Conservation (phyloP, 2,888 invertebrate genomes). For the Microchrysa polita region DNA sequence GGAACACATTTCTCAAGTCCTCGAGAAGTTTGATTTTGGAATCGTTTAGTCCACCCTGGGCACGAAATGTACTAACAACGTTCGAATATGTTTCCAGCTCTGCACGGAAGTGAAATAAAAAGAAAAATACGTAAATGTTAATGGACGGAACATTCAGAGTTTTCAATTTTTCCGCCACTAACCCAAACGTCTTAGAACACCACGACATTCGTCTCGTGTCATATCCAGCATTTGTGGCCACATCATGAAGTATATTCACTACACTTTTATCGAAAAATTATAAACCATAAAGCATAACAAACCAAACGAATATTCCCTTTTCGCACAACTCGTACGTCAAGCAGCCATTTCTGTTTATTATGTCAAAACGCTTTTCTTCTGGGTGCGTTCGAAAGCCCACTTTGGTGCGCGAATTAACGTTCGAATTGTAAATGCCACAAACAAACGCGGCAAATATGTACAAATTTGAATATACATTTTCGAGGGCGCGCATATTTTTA, state of each 20-base stretch:
- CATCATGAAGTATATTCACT: slow-evolving; percentile 49
- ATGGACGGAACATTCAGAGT: too few species aligned
- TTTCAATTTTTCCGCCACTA: slow-evolving; percentile 55
- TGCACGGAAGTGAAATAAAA: slow-evolving; percentile 63
- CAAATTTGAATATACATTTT: too few species aligned
- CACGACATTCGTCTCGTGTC: slow-evolving; percentile 89
- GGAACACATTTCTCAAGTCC: slow-evolving; percentile 82
- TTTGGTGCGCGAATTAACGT: neutral
- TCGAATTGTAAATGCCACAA: neutral
- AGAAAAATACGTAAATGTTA: slow-evolving; percentile 42
- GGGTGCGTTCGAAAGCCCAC: slow-evolving; percentile 42
- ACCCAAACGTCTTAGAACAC: slow-evolving; percentile 88
- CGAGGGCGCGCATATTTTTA: too few species aligned
- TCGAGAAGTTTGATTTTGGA: slow-evolving; percentile 85
- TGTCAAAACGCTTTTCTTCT: slow-evolving; percentile 49
- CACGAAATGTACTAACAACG: slow-evolving; percentile 89
- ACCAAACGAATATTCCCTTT: slow-evolving; percentile 46
- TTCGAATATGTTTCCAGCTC: slow-evolving; percentile 93
- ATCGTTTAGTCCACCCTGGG: slow-evolving; percentile 87
- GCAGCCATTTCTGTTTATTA: slow-evolving; percentile 52
- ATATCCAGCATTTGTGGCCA: slow-evolving; percentile 82
- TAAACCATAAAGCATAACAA: slow-evolving; percentile 49
- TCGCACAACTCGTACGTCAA: slow-evolving; percentile 49
- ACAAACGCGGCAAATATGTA: too few species aligned
- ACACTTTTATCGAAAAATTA: slow-evolving; percentile 45